These are phyloP conservation scores for Polyommatus iphigenia DNA, from an alignment of 2,888 invertebrate genomes.

Conservation along the genomic window DNA sequence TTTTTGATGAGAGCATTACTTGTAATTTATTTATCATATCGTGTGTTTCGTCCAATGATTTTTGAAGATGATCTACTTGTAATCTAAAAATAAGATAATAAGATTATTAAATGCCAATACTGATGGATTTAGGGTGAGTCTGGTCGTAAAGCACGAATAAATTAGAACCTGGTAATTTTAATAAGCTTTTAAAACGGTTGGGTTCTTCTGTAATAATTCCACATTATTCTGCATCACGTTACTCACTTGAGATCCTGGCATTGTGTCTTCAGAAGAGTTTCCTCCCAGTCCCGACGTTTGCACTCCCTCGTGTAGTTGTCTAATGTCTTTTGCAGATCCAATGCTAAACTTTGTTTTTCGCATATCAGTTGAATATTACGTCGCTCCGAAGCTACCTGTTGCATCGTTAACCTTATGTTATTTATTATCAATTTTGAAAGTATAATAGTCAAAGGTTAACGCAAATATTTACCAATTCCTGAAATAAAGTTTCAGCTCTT, in stretches of 20 bases:
- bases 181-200: not conserved
- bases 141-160: too few relatives aligned
- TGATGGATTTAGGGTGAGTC: not conserved
- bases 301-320: constrained; percentile 77
- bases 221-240: too few relatives aligned
- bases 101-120: not conserved
- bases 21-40: constrained; percentile 69
- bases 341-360: constrained; percentile 79
- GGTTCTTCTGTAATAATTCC: not conserved
- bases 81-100: constrained; percentile 53
- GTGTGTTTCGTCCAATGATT: constrained; percentile 73
- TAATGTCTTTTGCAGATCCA: constrained; percentile 80
- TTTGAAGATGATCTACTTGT: constrained; percentile 71
- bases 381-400: constrained; percentile 77
- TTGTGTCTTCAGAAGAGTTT: constrained; percentile 64
- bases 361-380: constrained; percentile 78
- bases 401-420: not conserved
- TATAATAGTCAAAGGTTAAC: not conserved
- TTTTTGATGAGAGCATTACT: constrained; percentile 59
- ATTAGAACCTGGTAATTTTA: not conserved
- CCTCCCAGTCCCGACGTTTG: constrained; percentile 81
- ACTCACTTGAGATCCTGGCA: constrained; percentile 66
- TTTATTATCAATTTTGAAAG: not conserved
- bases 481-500: constrained; percentile 79
- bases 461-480: constrained; percentile 74